phyloP scores from a whole-genome alignment of 2,113 vertebrate genomes.

The Carollia perspicillata region DNA sequence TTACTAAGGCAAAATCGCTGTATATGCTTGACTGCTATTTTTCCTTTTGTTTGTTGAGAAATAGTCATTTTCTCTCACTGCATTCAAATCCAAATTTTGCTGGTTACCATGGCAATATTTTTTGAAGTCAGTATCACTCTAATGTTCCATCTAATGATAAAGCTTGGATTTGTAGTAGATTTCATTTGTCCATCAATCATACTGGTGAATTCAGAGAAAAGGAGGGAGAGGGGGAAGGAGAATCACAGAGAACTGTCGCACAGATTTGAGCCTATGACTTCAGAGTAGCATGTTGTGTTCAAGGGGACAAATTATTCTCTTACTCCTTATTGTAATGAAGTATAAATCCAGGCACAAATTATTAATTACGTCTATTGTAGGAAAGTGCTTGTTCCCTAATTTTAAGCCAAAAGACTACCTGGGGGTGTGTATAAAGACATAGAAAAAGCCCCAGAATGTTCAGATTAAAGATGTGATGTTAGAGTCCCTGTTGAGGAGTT shows the following conservation, averaged over 20 bases:
- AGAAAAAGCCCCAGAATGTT: background rate
- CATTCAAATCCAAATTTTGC: constrained; percentile 50
- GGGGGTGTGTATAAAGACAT: background rate
- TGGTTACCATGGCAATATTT: constrained; percentile 67
- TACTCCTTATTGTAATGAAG: background rate
- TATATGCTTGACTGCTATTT: constrained; percentile 41
- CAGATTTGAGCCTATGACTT: background rate
- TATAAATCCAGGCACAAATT: constrained; percentile 30
- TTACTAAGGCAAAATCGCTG: constrained; percentile 45
- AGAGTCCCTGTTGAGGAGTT: background rate
- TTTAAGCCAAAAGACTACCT: background rate
- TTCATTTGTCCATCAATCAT: constrained; percentile 60
- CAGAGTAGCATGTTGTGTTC: background rate
- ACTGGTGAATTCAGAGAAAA: background rate
- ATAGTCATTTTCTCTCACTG: constrained; percentile 47
- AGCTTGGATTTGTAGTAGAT: constrained; percentile 49
- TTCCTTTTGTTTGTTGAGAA: constrained; percentile 64
- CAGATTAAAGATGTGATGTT: background rate
- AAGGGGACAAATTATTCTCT: background rate
- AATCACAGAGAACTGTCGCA: background rate
- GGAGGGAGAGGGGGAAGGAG: background rate
- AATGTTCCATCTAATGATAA: constrained; percentile 48
- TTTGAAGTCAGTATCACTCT: constrained; percentile 56
- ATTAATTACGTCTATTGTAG: background rate
- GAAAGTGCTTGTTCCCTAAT: background rate